phyloP scores from a whole-genome alignment of 2,888 invertebrate genomes.

The Netelia melanura region DNA sequence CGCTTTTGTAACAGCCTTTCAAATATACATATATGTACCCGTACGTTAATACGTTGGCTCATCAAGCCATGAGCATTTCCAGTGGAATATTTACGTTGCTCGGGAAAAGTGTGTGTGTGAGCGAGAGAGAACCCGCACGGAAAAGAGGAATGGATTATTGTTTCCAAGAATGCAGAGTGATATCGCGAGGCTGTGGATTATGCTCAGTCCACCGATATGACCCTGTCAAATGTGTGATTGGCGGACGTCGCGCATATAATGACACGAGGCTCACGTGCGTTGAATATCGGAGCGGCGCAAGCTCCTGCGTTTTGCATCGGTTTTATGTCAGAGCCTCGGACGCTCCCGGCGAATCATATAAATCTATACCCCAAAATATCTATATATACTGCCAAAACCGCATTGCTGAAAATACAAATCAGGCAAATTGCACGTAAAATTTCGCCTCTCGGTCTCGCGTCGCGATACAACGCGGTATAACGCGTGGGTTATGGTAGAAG shows the following conservation, averaged over 20 bases:
- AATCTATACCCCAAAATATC: not conserved
- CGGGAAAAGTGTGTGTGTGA: too few relatives aligned
- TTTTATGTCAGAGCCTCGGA: conserved; percentile 6
- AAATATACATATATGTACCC: conserved; percentile 7
- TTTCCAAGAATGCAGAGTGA: conserved; percentile 43
- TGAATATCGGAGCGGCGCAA: not conserved
- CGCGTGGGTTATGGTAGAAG: not conserved
- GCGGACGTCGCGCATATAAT: conserved; percentile 38
- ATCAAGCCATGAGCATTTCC: not conserved
- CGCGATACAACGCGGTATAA: conserved; percentile 1
- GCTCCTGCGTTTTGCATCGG: conserved; percentile 7
- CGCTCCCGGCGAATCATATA: not conserved
- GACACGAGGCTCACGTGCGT: conserved; percentile 27
- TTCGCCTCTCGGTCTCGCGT: conserved; percentile 67
- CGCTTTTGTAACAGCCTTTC: conserved; percentile 21
- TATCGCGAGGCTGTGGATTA: conserved; percentile 28
- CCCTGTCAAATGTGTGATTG: conserved; percentile 63
- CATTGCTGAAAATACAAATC: conserved; percentile 73
- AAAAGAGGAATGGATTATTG: conserved; percentile 53
- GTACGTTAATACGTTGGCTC: conserved; percentile 8
- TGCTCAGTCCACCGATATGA: conserved; percentile 46
- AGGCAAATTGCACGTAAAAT: conserved; percentile 79
- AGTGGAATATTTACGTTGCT: conserved; percentile 44
- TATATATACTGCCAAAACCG: not conserved
- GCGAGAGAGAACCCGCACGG: conserved; percentile 10